phyloP scores from a whole-genome alignment of 1,140 invertebrate species.

The Telenomus remus region DNA sequence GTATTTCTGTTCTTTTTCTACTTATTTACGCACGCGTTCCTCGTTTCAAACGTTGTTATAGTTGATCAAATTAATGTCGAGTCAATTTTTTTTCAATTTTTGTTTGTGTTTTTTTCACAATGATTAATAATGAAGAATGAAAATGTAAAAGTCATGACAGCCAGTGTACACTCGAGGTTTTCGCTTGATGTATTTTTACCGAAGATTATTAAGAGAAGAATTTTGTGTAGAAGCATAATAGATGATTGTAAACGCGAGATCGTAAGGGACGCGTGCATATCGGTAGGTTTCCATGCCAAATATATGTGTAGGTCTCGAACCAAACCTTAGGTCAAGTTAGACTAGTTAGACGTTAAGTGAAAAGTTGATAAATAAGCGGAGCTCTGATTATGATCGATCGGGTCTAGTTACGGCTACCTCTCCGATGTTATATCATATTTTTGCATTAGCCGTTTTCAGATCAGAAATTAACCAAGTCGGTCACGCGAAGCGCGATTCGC shows the following conservation, averaged over 20 bases:
- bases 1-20: constrained; percentile 52
- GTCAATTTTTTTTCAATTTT: not conserved
- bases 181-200: constrained; percentile 3
- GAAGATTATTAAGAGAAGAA: too few relatives aligned
- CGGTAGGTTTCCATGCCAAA: constrained; percentile 73
- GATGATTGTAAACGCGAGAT: constrained; percentile 1
- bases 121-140: not conserved
- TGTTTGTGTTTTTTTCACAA: too few relatives aligned
- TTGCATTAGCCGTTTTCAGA: constrained; percentile 37
- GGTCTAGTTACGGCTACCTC: constrained; percentile 64
- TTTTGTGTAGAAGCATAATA: constrained; percentile 1
- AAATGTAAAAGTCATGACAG: constrained; percentile 3
- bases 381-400: constrained; percentile 41
- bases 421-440: constrained; percentile 46
- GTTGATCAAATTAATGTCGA: not conserved
- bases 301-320: constrained; percentile 68
- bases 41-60: constrained; percentile 14
- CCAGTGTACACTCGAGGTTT: constrained; percentile 9
- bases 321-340: constrained; percentile 63
- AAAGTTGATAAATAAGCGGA: constrained; percentile 30
- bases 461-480: constrained; percentile 12
- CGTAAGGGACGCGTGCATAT: constrained; percentile 58
- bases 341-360: constrained; percentile 49
- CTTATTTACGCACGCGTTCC: constrained; percentile 48
- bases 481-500: constrained; percentile 9